Base-by-base conservation (phyloP, 2,888 invertebrate species). In the Diarsia brunnea region DNA sequence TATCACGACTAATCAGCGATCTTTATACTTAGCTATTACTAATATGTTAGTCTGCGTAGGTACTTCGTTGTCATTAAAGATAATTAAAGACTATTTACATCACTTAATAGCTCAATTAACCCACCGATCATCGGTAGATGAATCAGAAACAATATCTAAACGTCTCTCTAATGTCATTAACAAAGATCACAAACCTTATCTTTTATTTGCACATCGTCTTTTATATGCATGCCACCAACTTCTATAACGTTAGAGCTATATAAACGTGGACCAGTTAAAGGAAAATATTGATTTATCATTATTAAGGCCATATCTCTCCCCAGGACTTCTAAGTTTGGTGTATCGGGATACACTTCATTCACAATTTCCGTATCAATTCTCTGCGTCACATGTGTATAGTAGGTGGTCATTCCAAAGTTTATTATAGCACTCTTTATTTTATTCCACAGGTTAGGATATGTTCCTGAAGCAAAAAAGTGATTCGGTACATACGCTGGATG, bases 401-500 rank as follows among this genome's bases (percentile, higher is more conserved):
- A 91, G 4, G 88, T 45, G 58, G 87, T 92, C 83, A 90, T 87
- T 65, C 86, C 88, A 5, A 82, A 74, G 60, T 91, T 91, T 21
- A 92, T 88, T 19, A 93, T 60, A 45, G 94, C 93, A 87, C 97
- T 97, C 31, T 93, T 86, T 27, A 97, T 82, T 47, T 96, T 93
- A 60, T 96, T 93, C n/a, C 88, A 88, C 84, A 96, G 93, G 55
- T 82, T 91, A 82, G 97, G 94, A 19, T 93, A 91, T 4, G 93
- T 92, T 1, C 93, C 92, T 79, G 92, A 95, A 2, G 95, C 95
- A 63, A 96, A 91, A 82, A 97, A 96, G 86, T 97, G 97, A 72
- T 95, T 97, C n/a, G 97, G 97, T 19, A 97, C 95, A 87, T 95
- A 97, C 0, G 97, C 95, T 0, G 97, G 97, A 78, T 96, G 95